Conservation (phyloP, 1,140 invertebrate species). For the Cardiocondyla obscurior region DNA sequence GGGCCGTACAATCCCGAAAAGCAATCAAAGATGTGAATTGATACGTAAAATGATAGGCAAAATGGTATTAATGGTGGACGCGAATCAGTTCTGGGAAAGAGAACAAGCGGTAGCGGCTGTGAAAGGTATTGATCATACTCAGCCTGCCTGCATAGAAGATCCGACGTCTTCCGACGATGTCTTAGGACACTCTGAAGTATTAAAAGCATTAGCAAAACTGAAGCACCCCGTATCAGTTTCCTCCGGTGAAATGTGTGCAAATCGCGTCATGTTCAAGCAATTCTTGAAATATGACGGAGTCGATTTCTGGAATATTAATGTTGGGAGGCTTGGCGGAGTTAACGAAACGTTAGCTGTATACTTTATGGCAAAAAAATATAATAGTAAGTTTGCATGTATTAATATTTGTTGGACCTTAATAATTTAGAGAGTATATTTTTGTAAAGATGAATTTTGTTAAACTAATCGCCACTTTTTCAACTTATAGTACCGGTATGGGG, state of each 20-base stretch:
- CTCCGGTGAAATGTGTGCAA: conserved; percentile 94
- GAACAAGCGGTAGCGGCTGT: conserved; percentile 88
- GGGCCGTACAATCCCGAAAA: conserved; percentile 85
- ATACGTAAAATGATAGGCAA: conserved; percentile 90
- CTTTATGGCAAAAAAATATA: conserved; percentile 92
- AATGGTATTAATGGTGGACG: conserved; percentile 92
- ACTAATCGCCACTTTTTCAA: conserved; percentile 60
- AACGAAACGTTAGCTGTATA: conserved; percentile 95
- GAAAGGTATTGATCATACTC: conserved; percentile 88
- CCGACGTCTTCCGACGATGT: conserved; percentile 96
- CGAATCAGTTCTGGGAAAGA: conserved; percentile 88
- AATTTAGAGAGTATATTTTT: neutral
- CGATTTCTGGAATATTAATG: conserved; percentile 95
- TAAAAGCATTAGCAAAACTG: conserved; percentile 85
- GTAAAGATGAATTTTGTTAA: neutral
- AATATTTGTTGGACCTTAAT: neutral
- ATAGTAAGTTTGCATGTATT: conserved; percentile 82
- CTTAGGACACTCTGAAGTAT: conserved; percentile 92
- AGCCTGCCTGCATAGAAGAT: conserved; percentile 95
- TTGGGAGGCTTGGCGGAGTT: conserved; percentile 93
- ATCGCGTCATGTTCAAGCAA: conserved; percentile 96
- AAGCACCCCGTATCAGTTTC: conserved; percentile 85
- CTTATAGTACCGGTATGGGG: conserved; percentile 94
- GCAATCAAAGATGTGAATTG: conserved; percentile 86
- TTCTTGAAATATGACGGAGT: conserved; percentile 91